A percentile compares a stretch with the other conserved stretches of the same genome.
Evolutionary conservation across 2,797 vertebrate genomes (phyloP).

Genomic region (Enteromius treurensis): DNA sequence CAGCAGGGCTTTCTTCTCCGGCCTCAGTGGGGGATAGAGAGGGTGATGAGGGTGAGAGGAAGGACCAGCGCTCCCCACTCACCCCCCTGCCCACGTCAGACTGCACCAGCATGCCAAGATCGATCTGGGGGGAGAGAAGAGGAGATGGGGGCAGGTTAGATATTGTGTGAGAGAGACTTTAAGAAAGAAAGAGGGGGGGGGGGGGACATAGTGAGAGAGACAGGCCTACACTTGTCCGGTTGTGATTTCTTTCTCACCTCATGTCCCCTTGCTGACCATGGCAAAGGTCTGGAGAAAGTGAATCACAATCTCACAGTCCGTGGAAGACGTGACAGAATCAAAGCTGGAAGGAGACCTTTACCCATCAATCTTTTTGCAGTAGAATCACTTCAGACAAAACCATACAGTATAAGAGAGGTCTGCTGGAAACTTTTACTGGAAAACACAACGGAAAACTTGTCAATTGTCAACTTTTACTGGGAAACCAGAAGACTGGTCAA

Average conservation of each 20-base stretch:
- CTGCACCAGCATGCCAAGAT: conserved; percentile 77
- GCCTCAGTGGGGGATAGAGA: conserved; percentile 61
- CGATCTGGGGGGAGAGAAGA: conserved; percentile 78
- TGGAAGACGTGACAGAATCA: conserved; percentile 37
- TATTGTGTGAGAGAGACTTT: conserved; percentile 76
- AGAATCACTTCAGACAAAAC: neutral
- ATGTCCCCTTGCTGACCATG: conserved; percentile 47
- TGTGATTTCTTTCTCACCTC: conserved; percentile 53
- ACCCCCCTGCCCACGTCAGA: conserved; percentile 78
- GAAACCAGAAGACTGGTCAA: neutral
- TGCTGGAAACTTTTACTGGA: neutral
- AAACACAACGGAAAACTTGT: neutral
- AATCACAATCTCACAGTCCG: conserved; percentile 39
- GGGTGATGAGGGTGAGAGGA: conserved; percentile 59
- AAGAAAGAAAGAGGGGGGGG: conserved; percentile 61
- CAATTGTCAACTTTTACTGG: neutral
- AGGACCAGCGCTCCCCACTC: conserved; percentile 52
- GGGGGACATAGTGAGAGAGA: conserved; percentile 66
- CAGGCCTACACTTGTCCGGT: conserved; percentile 54
- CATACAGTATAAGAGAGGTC: neutral
- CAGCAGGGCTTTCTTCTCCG: conserved; percentile 80
- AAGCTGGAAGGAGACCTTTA: conserved; percentile 6
- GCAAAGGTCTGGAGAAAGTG: conserved; percentile 50
- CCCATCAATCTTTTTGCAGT: neutral
- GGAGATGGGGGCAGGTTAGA: conserved; percentile 78